phyloP scores from a whole-genome alignment of 2,113 vertebrate species.

The Thamnaconus septentrionalis region DNA sequence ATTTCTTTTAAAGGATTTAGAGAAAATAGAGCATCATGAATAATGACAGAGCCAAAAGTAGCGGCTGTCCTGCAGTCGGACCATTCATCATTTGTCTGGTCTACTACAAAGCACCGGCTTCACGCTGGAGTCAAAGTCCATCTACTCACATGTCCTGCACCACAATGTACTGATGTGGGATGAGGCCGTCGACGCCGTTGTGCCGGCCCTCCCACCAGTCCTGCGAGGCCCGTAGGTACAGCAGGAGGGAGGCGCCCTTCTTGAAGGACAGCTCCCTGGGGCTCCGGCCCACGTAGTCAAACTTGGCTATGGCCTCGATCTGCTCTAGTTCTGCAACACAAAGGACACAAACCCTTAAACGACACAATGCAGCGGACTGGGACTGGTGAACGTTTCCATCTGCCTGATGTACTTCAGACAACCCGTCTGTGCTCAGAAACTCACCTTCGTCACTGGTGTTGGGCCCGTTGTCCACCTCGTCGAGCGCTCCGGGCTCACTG shows the following conservation, averaged over 20 bases:
- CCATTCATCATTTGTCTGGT: too few relatives aligned
- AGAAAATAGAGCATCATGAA: slow-evolving; percentile 13
- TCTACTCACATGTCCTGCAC: slow-evolving; percentile 91
- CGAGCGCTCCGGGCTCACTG: slow-evolving; percentile 91
- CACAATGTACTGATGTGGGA: slow-evolving; percentile 96
- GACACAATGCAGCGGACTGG: not conserved
- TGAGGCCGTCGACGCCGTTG: slow-evolving; percentile 91
- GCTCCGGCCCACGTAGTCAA: slow-evolving; percentile 91
- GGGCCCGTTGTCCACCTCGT: slow-evolving; percentile 92
- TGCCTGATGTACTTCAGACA: not conserved
- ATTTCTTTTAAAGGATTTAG: not conserved
- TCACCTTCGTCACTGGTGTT: slow-evolving; percentile 95
- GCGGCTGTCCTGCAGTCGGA: too few relatives aligned
- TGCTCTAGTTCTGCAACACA: slow-evolving; percentile 86
- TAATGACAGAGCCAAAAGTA: slow-evolving; percentile 6
- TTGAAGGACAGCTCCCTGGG: slow-evolving; percentile 93
- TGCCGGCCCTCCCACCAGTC: slow-evolving; percentile 98
- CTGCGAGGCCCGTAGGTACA: slow-evolving; percentile 90
- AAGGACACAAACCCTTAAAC: not conserved
- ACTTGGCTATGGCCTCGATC: slow-evolving; percentile 94
- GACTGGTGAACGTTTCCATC: too few relatives aligned
- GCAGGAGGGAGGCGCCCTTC: slow-evolving; percentile 91
- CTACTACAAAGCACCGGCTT: too few relatives aligned
- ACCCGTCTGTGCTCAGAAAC: slow-evolving; percentile 26
- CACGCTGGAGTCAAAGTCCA: not conserved